Conservation (phyloP, 2,888 invertebrate species). For the Chrysopilus asiliformis region DNA sequence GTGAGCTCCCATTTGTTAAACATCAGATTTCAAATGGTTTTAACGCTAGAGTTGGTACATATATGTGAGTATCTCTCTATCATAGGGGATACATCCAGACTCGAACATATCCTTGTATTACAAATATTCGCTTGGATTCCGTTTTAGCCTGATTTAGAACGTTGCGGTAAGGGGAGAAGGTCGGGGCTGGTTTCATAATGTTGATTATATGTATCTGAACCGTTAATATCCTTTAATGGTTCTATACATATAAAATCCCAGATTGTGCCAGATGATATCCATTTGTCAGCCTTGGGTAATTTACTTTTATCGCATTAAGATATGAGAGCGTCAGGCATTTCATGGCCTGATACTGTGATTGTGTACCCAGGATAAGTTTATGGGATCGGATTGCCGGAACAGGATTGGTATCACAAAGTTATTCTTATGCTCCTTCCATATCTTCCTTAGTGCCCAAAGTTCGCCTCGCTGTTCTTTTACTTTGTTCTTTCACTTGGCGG, state of each 20-base stretch:
- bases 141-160: neutral
- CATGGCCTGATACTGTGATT: too few species aligned
- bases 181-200: neutral
- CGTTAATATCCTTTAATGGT: neutral
- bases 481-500: too few species aligned
- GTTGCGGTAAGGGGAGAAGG: neutral
- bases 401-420: too few species aligned
- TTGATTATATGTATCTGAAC: neutral
- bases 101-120: neutral
- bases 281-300: constrained; percentile 10
- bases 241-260: constrained; percentile 7
- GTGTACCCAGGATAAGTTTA: too few species aligned
- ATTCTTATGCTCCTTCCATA: too few species aligned
- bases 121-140: neutral
- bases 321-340: neutral
- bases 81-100: neutral
- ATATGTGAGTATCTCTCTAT: neutral
- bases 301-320: neutral
- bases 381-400: too few species aligned
- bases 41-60: neutral
- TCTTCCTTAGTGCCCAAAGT: too few species aligned
- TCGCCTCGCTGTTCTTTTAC: too few species aligned
- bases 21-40: too few species aligned
- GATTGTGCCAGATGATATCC: constrained; percentile 15
- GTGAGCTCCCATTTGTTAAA: too few species aligned